These are phyloP conservation scores for Procambarus virginalis DNA, from an alignment of 1,140 invertebrate species.

Conservation along the genomic window DNA sequence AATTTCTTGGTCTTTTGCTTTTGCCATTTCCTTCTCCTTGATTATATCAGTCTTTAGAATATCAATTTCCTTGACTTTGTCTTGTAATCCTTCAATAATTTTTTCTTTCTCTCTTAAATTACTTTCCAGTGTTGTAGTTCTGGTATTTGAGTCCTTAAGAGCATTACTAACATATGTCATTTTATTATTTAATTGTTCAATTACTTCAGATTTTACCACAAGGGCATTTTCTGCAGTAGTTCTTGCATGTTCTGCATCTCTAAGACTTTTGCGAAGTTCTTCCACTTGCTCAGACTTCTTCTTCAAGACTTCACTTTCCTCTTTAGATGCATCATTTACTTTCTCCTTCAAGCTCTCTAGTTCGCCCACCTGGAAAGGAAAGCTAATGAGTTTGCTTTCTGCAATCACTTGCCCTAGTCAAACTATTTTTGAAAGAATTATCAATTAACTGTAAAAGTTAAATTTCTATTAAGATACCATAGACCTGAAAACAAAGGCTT, in stretches of 20 bases:
- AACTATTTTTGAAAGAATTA: no score
- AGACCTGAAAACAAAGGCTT: no score
- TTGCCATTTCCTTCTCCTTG: conserved; percentile 31
- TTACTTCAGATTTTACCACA: conserved; percentile 24
- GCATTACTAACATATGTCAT: conserved; percentile 40
- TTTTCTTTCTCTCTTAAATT: conserved; percentile 48
- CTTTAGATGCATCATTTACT: conserved; percentile 58
- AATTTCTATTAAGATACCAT: no score
- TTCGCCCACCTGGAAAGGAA: conserved; percentile 39
- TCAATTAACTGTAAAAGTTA: no score
- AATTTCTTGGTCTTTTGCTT: conserved; percentile 39
- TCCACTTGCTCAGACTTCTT: conserved; percentile 66
- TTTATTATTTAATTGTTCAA: conserved; percentile 56
- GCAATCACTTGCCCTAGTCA: no score
- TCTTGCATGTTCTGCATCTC: conserved; percentile 43
- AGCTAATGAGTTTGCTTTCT: neutral
- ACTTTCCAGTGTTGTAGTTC: conserved; percentile 21
- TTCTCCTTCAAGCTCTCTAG: conserved; percentile 52
- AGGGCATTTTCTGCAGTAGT: conserved; percentile 50
- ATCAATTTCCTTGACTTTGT: conserved; percentile 38
- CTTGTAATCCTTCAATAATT: conserved; percentile 19
- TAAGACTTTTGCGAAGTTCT: conserved; percentile 50
- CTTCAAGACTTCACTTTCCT: conserved; percentile 64
- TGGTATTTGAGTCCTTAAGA: conserved; percentile 30
- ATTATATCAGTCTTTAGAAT: conserved; percentile 22